These are phyloP conservation scores for Xanthostigma xanthostigma DNA, from an alignment of 2,888 invertebrate species.

Conservation along the genomic window DNA sequence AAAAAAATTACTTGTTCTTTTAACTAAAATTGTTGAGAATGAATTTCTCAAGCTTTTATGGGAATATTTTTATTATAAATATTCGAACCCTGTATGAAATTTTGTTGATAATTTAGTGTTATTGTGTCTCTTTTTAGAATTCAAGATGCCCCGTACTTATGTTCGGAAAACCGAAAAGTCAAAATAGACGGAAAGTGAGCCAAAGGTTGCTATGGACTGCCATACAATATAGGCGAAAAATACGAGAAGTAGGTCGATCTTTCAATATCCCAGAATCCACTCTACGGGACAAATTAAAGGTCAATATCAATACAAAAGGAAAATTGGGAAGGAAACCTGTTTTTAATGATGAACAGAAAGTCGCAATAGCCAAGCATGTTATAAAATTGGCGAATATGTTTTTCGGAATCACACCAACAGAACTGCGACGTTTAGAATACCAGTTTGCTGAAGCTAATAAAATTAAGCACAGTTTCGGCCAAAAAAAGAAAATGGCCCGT, in stretches of 20 bases:
- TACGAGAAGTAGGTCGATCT: slow-evolving; percentile 5
- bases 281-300: slow-evolving; percentile 2
- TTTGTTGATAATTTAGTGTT: too few relatives aligned
- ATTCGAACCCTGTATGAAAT: too few relatives aligned
- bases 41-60: too few relatives aligned
- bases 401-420: slow-evolving; percentile 10
- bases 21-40: too few relatives aligned
- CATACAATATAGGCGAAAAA: slow-evolving; percentile 3
- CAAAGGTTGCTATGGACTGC: slow-evolving; percentile 2
- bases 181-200: background rate
- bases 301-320: slow-evolving; percentile 2
- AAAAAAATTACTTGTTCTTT: too few relatives aligned
- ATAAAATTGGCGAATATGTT: slow-evolving; percentile 13
- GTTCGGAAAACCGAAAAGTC: background rate
- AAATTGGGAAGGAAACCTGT: slow-evolving; percentile 11
- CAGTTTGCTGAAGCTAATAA: slow-evolving; percentile 2
- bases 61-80: too few relatives aligned
- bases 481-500: background rate
- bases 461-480: slow-evolving; percentile 1
- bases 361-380: slow-evolving; percentile 11
- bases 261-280: slow-evolving; percentile 8
- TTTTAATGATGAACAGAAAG: slow-evolving; percentile 15
- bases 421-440: background rate
- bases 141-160: too few relatives aligned
- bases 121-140: too few relatives aligned